phyloP scores from a whole-genome alignment of 64 coral and sea anemone species.

The Orbicella faveolata region DNA sequence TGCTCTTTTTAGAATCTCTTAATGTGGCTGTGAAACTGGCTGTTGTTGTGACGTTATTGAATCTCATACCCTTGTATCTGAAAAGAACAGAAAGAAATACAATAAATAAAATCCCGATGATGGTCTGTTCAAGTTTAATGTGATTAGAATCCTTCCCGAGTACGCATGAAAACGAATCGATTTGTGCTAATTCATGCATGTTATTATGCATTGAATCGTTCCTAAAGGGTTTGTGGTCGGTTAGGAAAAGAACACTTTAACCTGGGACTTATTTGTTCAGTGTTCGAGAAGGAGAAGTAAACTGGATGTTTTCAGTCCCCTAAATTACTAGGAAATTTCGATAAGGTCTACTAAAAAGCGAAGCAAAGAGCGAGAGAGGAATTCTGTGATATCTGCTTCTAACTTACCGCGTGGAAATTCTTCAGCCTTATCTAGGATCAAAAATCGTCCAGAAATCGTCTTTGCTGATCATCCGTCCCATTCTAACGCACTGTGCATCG shows the following conservation, averaged over 20 bases:
- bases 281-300: not conserved
- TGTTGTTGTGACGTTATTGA: not conserved
- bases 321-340: not conserved
- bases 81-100: not conserved
- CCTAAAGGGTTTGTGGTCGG: not conserved
- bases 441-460: not conserved
- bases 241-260: not conserved
- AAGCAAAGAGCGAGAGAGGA: not conserved
- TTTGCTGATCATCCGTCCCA: not conserved
- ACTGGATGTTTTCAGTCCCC: not conserved
- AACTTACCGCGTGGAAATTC: conserved; percentile 38
- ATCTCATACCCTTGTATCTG: not conserved
- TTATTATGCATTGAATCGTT: not conserved
- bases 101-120: not conserved
- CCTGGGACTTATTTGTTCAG: not conserved
- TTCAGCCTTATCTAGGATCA: not conserved
- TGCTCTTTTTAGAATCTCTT: not conserved
- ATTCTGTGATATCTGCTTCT: conserved; percentile 11
- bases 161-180: not conserved
- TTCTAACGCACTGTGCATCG: not conserved
- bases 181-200: not conserved
- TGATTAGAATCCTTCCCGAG: not conserved
- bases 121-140: not conserved
- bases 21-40: not conserved
- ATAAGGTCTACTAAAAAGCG: not conserved